Percentiles rank a stretch among this genome's conserved stretches.
Evolutionary conservation across 1,140 invertebrate species (phyloP).

Genomic region (Atta cephalotes): DNA sequence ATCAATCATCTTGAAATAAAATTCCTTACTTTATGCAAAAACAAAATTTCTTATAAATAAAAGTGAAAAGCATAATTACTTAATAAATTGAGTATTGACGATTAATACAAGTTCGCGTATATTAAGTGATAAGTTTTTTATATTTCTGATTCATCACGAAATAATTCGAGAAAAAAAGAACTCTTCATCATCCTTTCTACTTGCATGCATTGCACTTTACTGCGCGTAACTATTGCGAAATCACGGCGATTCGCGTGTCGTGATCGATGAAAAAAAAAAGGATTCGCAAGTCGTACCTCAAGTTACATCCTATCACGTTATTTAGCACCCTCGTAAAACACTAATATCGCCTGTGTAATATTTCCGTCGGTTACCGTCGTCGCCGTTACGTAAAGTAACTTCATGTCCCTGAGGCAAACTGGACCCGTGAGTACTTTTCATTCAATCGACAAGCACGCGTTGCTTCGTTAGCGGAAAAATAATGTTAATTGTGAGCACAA

Average conservation of each 20-base stretch:
- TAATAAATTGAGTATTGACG: not conserved
- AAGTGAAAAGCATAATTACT: not conserved
- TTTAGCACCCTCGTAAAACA: slow-evolving; percentile 63
- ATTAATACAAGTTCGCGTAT: not conserved
- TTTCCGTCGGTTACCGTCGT: slow-evolving; percentile 39
- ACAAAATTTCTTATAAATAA: not conserved
- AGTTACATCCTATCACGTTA: slow-evolving; percentile 38
- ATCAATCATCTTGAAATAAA: not conserved
- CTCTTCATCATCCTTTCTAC: not conserved
- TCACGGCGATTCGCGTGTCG: slow-evolving; percentile 31
- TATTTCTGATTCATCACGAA: not conserved
- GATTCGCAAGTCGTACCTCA: slow-evolving; percentile 17
- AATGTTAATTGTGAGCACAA: slow-evolving; percentile 35
- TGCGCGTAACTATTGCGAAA: not conserved
- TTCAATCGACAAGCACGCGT: slow-evolving; percentile 23
- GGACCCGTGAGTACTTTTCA: slow-evolving; percentile 44
- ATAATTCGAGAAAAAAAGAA: not conserved
- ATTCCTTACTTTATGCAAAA: not conserved
- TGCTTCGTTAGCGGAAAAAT: slow-evolving; percentile 52
- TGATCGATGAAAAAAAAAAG: not conserved
- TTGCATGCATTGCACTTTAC: not conserved
- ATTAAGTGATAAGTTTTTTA: not conserved
- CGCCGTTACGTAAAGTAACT: slow-evolving; percentile 57
- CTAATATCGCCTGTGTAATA: slow-evolving; percentile 53
- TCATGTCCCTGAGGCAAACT: slow-evolving; percentile 52